Evolutionary conservation across 2,113 vertebrate genomes (phyloP), one percentile per base, ranked within the genome.

Genomic region (Thinocorus orbignyianus): DNA sequence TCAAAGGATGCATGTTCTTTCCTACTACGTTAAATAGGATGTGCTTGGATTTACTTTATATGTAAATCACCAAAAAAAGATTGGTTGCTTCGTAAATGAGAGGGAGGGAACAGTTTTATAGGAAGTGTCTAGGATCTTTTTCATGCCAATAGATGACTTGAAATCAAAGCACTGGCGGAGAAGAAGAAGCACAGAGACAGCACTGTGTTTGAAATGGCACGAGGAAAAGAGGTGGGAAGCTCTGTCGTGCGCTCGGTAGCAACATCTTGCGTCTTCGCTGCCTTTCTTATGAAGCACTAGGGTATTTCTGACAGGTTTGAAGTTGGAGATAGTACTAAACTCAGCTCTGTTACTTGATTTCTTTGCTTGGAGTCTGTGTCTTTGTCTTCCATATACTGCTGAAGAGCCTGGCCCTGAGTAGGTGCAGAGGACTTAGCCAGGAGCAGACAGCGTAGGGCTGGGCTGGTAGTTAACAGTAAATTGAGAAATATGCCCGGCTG

Each of bases 201-300:
- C 78, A 25, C 39, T 0, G 3, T 68, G 12, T 52, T 81, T 44
- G 86, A 72, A 80, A 96, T 81, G 69, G 62, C 90, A 76, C 90
- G 77, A 92, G 64, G 19, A 24, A 84, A 91, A 76, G 80, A 90
- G 80, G 77, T 94, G 72, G 73, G 83, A 79, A 74, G 37, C 58
- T 90, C 62, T 80, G 57, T 72, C 3, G 0, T 16, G 49, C 0
- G 0, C 26, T 76, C 0, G 0, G 46, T 76, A 30, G 31, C 58
- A 66, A 39, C 31, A 69, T 52, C 49, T 78, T 2, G 0, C 1
- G 2, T 55, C 30, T 69, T 83, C 42, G 5, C 46, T 68, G 37
- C 61, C 24, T 77, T 37, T 20, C 73, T 88, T 17, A 14, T 22
- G 73, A 65, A 93, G 62, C 9, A 14, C 12, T 5, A 31, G 65